These are phyloP conservation scores for Sphaeridia pumilis DNA, from an alignment of 2,888 invertebrate genomes.

Conservation along the genomic window DNA sequence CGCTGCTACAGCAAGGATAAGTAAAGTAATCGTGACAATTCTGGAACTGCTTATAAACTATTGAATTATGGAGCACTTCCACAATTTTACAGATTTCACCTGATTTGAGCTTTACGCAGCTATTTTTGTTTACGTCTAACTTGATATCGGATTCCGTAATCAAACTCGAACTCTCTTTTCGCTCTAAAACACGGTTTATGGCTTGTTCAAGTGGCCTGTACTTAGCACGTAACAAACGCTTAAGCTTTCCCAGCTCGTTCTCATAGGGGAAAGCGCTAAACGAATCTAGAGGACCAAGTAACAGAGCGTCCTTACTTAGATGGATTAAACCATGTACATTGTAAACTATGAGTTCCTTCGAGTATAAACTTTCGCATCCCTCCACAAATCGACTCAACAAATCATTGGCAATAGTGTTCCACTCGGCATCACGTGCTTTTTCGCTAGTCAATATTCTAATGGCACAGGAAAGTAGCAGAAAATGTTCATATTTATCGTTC, in stretches of 20 bases:
- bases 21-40: no score
- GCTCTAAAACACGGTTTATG: not conserved
- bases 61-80: no score
- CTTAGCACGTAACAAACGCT: not conserved
- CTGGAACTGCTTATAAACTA: no score
- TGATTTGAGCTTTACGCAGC: no score
- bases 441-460: not conserved
- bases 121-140: no score
- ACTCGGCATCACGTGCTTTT: not conserved
- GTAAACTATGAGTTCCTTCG: not conserved
- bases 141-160: no score
- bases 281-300: not conserved
- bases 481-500: not conserved
- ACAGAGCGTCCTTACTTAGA: not conserved
- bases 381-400: not conserved
- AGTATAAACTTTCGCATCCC: not conserved
- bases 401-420: not conserved
- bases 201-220: not conserved
- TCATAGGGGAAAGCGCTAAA: slow-evolving; percentile 7
- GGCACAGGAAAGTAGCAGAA: not conserved
- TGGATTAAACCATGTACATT: not conserved
- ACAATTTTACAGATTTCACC: no score
- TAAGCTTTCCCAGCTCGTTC: not conserved
- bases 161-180: no score
- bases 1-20: no score